These are phyloP conservation scores for Mobula birostris DNA, from an alignment of 2,113 vertebrate species.

Conservation along the genomic window DNA sequence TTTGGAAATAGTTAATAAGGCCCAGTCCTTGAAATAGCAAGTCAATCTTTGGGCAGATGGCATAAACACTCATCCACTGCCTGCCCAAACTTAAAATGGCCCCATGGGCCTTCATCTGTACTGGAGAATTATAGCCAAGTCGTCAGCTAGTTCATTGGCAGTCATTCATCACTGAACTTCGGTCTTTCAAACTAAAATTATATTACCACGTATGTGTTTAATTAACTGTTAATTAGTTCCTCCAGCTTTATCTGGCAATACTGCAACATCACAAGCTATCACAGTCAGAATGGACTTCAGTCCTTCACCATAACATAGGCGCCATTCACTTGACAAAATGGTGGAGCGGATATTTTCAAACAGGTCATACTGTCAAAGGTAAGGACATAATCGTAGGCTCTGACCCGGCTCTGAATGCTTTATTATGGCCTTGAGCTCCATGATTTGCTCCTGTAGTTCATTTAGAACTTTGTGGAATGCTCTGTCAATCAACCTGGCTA, in stretches of 20 bases:
- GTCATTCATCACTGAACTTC: neutral
- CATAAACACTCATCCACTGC: neutral
- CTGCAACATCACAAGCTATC: neutral
- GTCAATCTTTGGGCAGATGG: neutral
- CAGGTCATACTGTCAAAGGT: neutral
- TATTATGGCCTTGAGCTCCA: neutral
- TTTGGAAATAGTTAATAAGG: neutral
- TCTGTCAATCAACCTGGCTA: neutral
- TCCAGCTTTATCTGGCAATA: neutral
- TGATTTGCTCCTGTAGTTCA: neutral
- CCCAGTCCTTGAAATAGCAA: neutral
- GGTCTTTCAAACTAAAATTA: neutral
- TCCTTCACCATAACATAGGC: neutral
- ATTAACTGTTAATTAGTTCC: neutral
- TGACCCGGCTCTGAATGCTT: neutral
- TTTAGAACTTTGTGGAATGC: neutral
- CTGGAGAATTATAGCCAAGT: neutral
- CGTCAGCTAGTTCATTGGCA: neutral
- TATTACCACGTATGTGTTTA: neutral
- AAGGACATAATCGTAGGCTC: neutral
- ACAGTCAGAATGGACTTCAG: neutral
- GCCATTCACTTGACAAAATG: neutral
- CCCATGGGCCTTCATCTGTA: neutral
- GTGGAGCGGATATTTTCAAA: neutral
- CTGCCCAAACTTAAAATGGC: neutral